phyloP scores from a whole-genome alignment of 2,888 invertebrate species.

The Pherbina coryleti region DNA sequence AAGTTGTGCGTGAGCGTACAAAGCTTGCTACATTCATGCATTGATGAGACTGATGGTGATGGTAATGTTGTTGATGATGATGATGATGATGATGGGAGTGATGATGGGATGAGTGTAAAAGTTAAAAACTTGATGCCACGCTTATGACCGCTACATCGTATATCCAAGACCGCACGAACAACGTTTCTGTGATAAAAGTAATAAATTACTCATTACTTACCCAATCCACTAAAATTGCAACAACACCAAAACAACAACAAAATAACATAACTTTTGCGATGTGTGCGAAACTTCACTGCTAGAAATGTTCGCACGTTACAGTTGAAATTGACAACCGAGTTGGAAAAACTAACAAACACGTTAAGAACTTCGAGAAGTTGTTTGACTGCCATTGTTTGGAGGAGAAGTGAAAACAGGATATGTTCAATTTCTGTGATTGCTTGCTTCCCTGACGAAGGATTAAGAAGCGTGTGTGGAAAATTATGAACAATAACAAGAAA shows the following conservation, averaged over 20 bases:
- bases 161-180: neutral
- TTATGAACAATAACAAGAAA: too few relatives aligned
- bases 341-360: neutral
- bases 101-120: too few relatives aligned
- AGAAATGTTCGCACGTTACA: neutral
- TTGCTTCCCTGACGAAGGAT: neutral
- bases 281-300: neutral
- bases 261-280: neutral
- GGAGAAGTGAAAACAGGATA: neutral
- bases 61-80: too few relatives aligned
- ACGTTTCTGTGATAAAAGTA: neutral
- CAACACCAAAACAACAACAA: neutral
- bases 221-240: neutral
- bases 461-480: too few relatives aligned
- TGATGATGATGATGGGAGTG: too few relatives aligned
- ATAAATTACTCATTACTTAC: conserved; percentile 4
- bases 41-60: neutral
- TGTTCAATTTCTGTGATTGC: neutral
- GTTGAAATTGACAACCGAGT: neutral
- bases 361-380: neutral
- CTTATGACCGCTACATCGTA: neutral
- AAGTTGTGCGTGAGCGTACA: neutral
- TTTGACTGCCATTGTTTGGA: neutral
- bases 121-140: too few relatives aligned
- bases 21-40: neutral